Conservation (phyloP, 2,797 vertebrate species). For the Pantherophis alleghaniensis region DNA sequence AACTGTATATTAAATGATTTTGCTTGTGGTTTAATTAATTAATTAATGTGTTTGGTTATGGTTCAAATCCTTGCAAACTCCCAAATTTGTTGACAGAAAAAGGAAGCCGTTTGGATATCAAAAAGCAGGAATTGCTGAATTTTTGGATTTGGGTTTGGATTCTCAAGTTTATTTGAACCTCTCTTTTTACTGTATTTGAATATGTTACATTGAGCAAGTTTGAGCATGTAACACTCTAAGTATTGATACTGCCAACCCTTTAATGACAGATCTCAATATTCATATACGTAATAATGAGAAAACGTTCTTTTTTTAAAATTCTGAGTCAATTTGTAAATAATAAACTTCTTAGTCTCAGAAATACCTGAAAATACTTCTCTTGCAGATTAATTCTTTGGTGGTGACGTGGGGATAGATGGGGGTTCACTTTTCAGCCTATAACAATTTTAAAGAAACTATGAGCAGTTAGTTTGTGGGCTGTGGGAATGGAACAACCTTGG, state of each 20-base stretch:
- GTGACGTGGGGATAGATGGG: neutral
- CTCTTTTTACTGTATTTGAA: neutral
- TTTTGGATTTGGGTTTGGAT: neutral
- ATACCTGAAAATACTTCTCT: neutral
- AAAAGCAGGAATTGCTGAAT: neutral
- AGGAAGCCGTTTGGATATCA: neutral
- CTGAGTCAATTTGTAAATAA: neutral
- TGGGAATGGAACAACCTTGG: neutral
- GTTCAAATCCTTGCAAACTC: neutral
- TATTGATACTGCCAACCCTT: neutral
- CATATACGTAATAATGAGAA: neutral
- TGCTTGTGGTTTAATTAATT: neutral
- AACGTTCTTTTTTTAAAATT: neutral
- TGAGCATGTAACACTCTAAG: neutral
- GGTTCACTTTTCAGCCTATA: neutral
- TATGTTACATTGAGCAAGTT: neutral
- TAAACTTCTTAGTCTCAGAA: neutral
- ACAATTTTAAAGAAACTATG: neutral
- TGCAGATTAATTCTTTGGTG: neutral
- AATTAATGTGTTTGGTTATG: neutral
- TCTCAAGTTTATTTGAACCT: neutral
- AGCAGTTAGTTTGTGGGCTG: neutral
- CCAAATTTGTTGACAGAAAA: neutral
- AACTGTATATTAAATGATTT: neutral
- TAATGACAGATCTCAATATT: neutral